A percentile compares a stretch with the other conserved stretches of the same genome.
phyloP scores from a whole-genome alignment of 2,113 vertebrate species.

The Perca schrenkii region DNA sequence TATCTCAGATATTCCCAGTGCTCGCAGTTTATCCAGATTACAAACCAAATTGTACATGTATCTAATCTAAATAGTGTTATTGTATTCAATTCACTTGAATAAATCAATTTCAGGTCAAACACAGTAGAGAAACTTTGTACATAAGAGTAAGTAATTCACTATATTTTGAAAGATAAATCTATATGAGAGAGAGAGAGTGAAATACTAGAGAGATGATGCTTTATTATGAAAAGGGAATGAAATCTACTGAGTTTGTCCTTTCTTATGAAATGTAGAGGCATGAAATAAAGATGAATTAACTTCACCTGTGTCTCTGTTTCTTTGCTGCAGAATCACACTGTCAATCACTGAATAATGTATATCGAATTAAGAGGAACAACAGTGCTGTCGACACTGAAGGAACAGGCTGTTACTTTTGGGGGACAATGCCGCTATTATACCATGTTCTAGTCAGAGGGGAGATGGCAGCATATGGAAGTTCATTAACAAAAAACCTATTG shows the following conservation, averaged over 20 bases:
- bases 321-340: conserved; percentile 15
- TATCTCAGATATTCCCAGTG: conserved; percentile 62
- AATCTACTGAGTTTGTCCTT: conserved; percentile 77
- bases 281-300: conserved; percentile 86
- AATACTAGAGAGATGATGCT: conserved; percentile 69
- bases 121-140: conserved; percentile 83
- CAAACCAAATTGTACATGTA: conserved; percentile 72
- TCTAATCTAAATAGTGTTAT: conserved; percentile 70
- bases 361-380: conserved; percentile 3
- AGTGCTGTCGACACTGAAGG: background rate
- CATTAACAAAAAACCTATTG: conserved; percentile 49
- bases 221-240: conserved; percentile 76
- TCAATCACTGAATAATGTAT: conserved; percentile 15
- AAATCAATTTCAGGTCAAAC: conserved; percentile 68
- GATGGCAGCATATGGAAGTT: conserved; percentile 37
- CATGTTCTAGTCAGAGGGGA: conserved; percentile 37
- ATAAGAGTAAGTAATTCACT: conserved; percentile 80
- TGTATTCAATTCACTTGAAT: conserved; percentile 71
- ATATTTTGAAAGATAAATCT: conserved; percentile 76
- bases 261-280: conserved; percentile 83
- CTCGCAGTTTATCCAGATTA: conserved; percentile 71
- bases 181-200: conserved; percentile 46
- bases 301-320: conserved; percentile 57
- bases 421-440: conserved; percentile 23
- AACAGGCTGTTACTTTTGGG: background rate